A percentile compares a stretch with the other conserved stretches of the same genome.
Evolutionary conservation across 2,113 vertebrate genomes (phyloP).

Genomic region (Todiramphus chloris): DNA sequence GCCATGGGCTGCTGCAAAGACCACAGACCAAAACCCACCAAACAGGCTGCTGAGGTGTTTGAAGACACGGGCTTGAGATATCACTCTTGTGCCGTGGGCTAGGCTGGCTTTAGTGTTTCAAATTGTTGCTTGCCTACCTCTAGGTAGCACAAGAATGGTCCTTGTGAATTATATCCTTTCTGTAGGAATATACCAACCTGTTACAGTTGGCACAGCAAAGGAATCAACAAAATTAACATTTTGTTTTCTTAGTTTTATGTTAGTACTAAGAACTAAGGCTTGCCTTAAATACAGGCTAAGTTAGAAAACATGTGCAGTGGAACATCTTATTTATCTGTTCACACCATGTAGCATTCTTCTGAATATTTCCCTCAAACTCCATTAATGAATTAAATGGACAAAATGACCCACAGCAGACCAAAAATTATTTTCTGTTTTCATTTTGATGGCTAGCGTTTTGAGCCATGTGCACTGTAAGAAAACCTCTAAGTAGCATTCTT

Average conservation of each 20-base stretch:
- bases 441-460: not conserved
- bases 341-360: not conserved
- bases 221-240: not conserved
- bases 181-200: not conserved
- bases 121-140: not conserved
- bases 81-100: not conserved
- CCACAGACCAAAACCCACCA: not conserved
- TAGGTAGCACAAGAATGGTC: not conserved
- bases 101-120: not conserved
- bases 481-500: not conserved
- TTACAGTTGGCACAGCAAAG: not conserved
- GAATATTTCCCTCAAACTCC: not conserved
- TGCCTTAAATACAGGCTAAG: not conserved
- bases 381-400: not conserved
- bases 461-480: not conserved
- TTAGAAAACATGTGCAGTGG: not conserved
- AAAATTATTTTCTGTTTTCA: not conserved
- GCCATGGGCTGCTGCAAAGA: not conserved
- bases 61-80: fast-evolving
- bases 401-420: not conserved
- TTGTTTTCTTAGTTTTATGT: not conserved
- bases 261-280: not conserved
- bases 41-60: not conserved
- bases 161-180: not conserved
- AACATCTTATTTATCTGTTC: not conserved